phyloP scores from a whole-genome alignment of 37 sponge, comb jelly and placozoan genomes.

The Cladorhizidae sp. region DNA sequence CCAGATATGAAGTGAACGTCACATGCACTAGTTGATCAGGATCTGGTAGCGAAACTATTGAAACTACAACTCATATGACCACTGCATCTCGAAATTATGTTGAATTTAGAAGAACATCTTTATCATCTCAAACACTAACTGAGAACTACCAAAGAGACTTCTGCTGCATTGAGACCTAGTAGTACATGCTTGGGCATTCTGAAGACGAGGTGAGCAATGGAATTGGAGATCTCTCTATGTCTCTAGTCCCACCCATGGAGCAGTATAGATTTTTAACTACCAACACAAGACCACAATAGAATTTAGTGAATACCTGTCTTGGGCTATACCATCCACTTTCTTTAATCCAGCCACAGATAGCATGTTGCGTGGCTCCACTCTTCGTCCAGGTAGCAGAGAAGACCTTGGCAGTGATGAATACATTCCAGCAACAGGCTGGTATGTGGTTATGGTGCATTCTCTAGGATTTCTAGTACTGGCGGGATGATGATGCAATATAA shows the following conservation, averaged over 20 bases:
- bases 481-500: background rate
- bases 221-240: constrained; percentile 53
- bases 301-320: background rate
- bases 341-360: constrained; percentile 20
- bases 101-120: constrained; percentile 12
- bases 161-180: constrained; percentile 51
- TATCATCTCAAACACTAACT: no score
- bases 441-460: constrained; percentile 31
- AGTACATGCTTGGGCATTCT: constrained; percentile 47
- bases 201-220: constrained; percentile 1
- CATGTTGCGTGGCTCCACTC: background rate
- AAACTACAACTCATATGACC: background rate
- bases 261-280: constrained; percentile 34
- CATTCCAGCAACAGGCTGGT: background rate
- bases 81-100: background rate
- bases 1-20: constrained; percentile 25
- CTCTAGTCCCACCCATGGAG: constrained; percentile 25
- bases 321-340: constrained; percentile 14
- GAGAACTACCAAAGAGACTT: constrained; percentile 23
- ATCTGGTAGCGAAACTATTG: no score
- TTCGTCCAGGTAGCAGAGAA: background rate
- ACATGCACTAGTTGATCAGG: no score
- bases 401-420: background rate
- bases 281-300: background rate
- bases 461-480: background rate